Percentiles rank a stretch among this genome's conserved stretches.
Evolutionary conservation across 2,888 invertebrate genomes (phyloP).

Genomic region (Baronia brevicornis): DNA sequence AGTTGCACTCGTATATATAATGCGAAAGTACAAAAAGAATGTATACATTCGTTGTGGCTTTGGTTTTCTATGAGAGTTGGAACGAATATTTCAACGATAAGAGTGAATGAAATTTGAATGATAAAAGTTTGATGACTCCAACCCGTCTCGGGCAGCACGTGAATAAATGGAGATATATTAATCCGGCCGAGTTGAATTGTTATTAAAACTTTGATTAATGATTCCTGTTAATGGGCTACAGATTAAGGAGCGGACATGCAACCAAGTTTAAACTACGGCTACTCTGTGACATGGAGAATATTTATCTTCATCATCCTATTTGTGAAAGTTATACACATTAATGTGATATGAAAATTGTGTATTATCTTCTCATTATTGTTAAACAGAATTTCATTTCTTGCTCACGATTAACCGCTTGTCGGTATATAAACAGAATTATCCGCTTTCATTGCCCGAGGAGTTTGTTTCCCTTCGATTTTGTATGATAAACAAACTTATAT

Average conservation of each 20-base stretch:
- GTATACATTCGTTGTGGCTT: constrained; percentile 52
- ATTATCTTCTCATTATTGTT: constrained; percentile 48
- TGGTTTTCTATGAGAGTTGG: constrained; percentile 46
- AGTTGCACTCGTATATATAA: constrained; percentile 60
- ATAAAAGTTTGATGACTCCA: constrained; percentile 54
- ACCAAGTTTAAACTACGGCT: constrained; percentile 56
- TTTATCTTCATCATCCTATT: constrained; percentile 72
- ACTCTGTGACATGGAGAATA: constrained; percentile 54
- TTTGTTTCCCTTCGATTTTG: constrained; percentile 50
- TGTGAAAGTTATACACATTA: no score
- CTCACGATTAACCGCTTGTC: constrained; percentile 45
- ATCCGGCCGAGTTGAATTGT: constrained; percentile 73
- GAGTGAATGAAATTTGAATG: constrained; percentile 56
- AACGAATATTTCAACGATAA: no score
- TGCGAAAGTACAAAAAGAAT: constrained; percentile 35
- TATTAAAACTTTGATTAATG: constrained; percentile 76
- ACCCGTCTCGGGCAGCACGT: constrained; percentile 40
- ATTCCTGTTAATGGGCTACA: constrained; percentile 62
- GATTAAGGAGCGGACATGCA: constrained; percentile 68
- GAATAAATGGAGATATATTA: constrained; percentile 74
- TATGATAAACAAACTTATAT: constrained; percentile 65
- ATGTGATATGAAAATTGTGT: no score
- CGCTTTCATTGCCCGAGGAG: constrained; percentile 48
- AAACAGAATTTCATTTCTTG: constrained; percentile 42
- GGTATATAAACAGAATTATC: constrained; percentile 54